Evolutionary conservation across 2,113 vertebrate genomes (phyloP), one percentile per base, ranked within the genome.

Genomic region (Paedocypris sp.): DNA sequence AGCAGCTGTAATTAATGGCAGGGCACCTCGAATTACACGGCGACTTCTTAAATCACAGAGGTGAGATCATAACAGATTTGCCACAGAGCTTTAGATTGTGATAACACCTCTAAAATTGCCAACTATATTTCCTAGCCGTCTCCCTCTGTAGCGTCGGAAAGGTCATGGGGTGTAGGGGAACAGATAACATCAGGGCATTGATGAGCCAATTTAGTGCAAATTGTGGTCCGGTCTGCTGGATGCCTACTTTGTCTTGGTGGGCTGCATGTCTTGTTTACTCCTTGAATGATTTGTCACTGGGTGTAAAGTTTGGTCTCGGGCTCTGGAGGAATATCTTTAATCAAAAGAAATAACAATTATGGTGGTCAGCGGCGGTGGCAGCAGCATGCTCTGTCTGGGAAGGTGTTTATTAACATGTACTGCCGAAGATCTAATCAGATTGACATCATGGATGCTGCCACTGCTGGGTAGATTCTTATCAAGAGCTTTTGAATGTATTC

Each of bases 101-200:
- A 41, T 28, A 52, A 18, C 26, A 51, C 16, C 49, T 69, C 49
- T 29, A 31, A 69, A 60, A 60, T 56, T 42, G 25, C 6, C 28
- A 38, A 8, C 6, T 1, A 36, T 33, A 56, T 54, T 23, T 54
- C 29, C 16, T 59, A 36, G 9, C 11, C 26, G 11, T 48, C 11
- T 31, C 5, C 20, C 43, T 25, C 6, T 12, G 9, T 9, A 16
- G 15, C 15, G 25, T 45, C 15, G 35, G 10, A 53, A 25, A 42
- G 41, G 11, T 56, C 54, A 57, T 32, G 13, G 56, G 16, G 36
- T 22, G 4, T 45, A 11, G 7, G 15, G 68, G 20, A 60, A 28
- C 20, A 32, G 39, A 65, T 57, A 56, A 49, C 31, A 60, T 61
- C 42, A 53, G n/a, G 26, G 43, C 35, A 6, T 20, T 58, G 62